Percentiles rank a stretch among this genome's conserved stretches.
These are phyloP conservation scores for Habrosyne pyritoides DNA, from an alignment of 2,888 invertebrate species.

Conservation along the genomic window DNA sequence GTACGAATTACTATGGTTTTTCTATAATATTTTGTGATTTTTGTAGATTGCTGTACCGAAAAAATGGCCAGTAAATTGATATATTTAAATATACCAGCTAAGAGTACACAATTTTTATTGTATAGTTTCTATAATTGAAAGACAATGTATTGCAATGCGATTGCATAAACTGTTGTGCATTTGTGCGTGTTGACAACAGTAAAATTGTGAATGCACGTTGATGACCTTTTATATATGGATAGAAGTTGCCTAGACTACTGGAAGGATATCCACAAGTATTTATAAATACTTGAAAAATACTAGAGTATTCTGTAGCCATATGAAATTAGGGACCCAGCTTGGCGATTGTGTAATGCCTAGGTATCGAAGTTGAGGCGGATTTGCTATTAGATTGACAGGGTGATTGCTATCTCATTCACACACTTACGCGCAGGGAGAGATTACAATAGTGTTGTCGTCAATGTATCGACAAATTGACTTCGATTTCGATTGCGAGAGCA, in stretches of 20 bases:
- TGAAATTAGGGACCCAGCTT: too few relatives aligned
- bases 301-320: too few relatives aligned
- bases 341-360: too few relatives aligned
- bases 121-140: not conserved
- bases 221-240: too few relatives aligned
- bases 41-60: not conserved
- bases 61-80: not conserved
- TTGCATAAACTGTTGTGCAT: not conserved
- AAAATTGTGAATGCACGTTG: not conserved
- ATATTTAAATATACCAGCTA: not conserved
- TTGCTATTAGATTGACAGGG: too few relatives aligned
- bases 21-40: not conserved
- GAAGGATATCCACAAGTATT: not conserved
- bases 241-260: not conserved
- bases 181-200: not conserved
- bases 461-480: too few relatives aligned
- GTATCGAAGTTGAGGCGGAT: too few relatives aligned
- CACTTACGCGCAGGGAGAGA: too few relatives aligned
- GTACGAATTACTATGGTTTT: not conserved
- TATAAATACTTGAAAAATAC: too few relatives aligned
- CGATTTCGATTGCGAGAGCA: too few relatives aligned
- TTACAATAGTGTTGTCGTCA: too few relatives aligned
- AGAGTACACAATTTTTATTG: not conserved
- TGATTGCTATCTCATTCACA: too few relatives aligned
- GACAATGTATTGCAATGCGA: not conserved